Conservation (phyloP, 2,113 vertebrate species). For the Etheostoma cragini region DNA sequence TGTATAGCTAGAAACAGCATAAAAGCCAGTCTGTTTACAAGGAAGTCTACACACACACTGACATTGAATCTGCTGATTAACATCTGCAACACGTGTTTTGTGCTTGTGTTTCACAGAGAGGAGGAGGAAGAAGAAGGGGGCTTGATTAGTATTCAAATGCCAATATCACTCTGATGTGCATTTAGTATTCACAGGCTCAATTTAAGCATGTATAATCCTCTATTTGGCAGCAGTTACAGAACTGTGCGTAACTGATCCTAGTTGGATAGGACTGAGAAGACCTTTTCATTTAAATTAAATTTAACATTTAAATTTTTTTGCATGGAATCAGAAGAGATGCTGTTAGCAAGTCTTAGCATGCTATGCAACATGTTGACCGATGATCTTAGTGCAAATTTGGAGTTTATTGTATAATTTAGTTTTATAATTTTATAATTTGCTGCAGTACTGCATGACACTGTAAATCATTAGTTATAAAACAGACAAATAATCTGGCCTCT, state of each 20-base stretch:
- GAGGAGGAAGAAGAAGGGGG: slow-evolving; percentile 17
- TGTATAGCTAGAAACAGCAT: not conserved
- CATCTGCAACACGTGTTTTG: not conserved
- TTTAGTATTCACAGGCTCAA: slow-evolving; percentile 18
- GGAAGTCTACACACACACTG: not conserved
- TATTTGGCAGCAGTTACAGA: not conserved
- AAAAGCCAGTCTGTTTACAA: not conserved
- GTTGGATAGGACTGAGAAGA: not conserved
- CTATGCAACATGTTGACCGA: too few relatives aligned
- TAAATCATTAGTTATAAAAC: too few relatives aligned
- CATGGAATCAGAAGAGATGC: too few relatives aligned
- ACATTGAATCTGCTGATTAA: not conserved
- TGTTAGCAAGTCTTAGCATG: too few relatives aligned
- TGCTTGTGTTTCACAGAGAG: not conserved
- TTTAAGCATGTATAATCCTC: slow-evolving; percentile 14
- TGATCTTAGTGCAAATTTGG: too few relatives aligned
- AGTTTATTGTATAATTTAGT: too few relatives aligned
- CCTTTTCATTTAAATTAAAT: too few relatives aligned
- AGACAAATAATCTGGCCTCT: too few relatives aligned
- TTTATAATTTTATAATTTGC: too few relatives aligned
- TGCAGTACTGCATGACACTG: too few relatives aligned
- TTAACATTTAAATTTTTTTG: too few relatives aligned
- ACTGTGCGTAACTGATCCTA: not conserved
- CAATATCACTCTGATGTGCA: slow-evolving; percentile 13
- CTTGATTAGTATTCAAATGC: slow-evolving; percentile 56